Percentiles rank a stretch among this genome's conserved stretches.
phyloP scores from a whole-genome alignment of 1,140 invertebrate species.

The Lepidurus packardi region DNA sequence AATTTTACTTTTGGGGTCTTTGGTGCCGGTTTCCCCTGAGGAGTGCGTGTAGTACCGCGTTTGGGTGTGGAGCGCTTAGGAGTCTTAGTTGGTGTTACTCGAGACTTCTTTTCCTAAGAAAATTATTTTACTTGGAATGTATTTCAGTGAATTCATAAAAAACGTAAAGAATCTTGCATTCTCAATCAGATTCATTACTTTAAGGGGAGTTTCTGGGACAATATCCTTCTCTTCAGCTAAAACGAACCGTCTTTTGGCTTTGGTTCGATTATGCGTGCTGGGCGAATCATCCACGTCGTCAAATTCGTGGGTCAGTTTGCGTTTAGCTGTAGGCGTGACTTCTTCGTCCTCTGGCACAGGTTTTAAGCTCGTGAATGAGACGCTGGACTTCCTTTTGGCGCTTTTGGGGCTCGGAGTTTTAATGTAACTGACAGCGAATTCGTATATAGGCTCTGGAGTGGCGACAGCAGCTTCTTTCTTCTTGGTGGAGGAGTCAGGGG shows the following conservation, averaged over 20 bases:
- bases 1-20: constrained; percentile 1
- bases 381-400: not conserved
- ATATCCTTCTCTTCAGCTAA: not conserved
- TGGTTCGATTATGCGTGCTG: not conserved
- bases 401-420: not conserved
- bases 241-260: not conserved
- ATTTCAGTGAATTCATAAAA: not conserved
- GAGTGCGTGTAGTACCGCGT: constrained; percentile 7
- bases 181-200: not conserved
- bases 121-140: not conserved
- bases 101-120: not conserved
- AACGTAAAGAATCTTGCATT: not conserved
- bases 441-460: not conserved
- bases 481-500: not conserved
- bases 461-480: not conserved
- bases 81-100: not conserved
- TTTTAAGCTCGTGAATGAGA: not conserved
- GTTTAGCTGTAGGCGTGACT: not conserved
- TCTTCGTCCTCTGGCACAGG: not conserved
- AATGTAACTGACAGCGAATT: not conserved
- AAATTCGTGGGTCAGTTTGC: not conserved
- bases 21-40: not conserved
- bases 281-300: not conserved
- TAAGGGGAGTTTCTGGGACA: constrained; percentile 1
- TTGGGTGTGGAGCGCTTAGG: not conserved